These are phyloP conservation scores for Calidris pugnax DNA, from an alignment of 2,113 vertebrate genomes.

Conservation along the genomic window DNA sequence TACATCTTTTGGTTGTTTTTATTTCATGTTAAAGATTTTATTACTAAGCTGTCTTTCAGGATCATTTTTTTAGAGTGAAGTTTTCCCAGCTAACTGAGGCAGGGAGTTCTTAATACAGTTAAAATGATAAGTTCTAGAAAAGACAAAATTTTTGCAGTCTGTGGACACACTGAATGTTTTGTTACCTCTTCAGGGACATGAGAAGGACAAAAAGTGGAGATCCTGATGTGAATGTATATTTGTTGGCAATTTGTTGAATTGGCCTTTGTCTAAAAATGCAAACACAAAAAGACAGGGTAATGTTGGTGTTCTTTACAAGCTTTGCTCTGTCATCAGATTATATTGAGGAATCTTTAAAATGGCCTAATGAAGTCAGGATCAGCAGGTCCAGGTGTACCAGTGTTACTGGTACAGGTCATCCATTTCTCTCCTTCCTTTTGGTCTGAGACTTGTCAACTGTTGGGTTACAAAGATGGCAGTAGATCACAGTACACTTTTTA, in stretches of 20 bases:
- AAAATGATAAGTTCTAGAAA: background rate
- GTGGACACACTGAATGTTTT: background rate
- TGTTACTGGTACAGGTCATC: background rate
- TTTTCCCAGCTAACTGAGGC: background rate
- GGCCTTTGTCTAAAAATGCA: background rate
- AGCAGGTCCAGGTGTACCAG: background rate
- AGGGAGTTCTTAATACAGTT: background rate
- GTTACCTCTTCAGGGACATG: background rate
- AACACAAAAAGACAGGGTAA: background rate
- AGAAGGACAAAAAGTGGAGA: background rate
- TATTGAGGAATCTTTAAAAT: background rate
- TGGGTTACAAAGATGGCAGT: background rate
- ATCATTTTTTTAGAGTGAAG: background rate
- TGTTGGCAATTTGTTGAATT: background rate
- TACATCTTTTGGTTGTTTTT: background rate
- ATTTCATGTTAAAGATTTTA: background rate
- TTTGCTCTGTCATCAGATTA: background rate
- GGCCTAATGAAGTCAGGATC: background rate
- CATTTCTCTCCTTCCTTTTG: background rate
- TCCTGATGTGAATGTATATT: background rate
- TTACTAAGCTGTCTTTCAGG: background rate
- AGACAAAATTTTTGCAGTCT: background rate
- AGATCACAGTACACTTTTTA: background rate
- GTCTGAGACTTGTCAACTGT: background rate
- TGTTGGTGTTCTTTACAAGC: background rate